Evolutionary conservation across 1,140 invertebrate species (phyloP), one percentile per base, ranked within the genome.

Genomic region (Papilio xuthus): DNA sequence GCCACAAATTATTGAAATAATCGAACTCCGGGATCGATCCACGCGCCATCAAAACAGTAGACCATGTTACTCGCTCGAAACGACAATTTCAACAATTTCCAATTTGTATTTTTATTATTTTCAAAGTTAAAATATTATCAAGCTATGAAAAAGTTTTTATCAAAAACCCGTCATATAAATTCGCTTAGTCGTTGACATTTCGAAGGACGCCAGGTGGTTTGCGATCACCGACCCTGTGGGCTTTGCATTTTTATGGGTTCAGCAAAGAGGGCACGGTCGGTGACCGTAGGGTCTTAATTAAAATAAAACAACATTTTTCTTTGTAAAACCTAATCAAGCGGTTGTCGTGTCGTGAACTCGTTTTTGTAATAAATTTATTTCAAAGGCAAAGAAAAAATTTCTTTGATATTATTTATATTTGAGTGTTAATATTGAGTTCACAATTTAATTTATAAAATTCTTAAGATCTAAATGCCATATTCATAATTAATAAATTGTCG

Each of bases 211-310:
- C 60, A 63, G 60, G 60, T 63, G 60, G 60, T 12, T 4, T 26
- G 23, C 60, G 60, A 28, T 2, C 23, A 6, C 23, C 60, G 60
- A 63, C 60, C 60, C 60, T 63, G 26, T 63, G 23, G 26, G 60
- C 60, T 28, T 63, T 63, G 26, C 60, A 63, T 63, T 63, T 63
- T 63, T 63, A 63, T 63, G 60, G 60, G 60, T 63, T 63, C 60
- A 63, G 26, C 23, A 63, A 28, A 63, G 60, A 63, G 60, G 60
- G 26, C 60, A 26, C 60, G 60, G 60, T 63, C 60, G 23, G 28
- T 4, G 60, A 63, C 60, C 23, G 26, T 63, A 28, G 60, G 26
- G 60, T 63, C 23, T 15, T 63, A 28, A 63, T 63, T 63, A 63
- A 63, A 63, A 63, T 63, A 63, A 63, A 28, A 63, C 60, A 60